phyloP scores from a whole-genome alignment of 23 tunicate species.

The Pegea sp. region DNA sequence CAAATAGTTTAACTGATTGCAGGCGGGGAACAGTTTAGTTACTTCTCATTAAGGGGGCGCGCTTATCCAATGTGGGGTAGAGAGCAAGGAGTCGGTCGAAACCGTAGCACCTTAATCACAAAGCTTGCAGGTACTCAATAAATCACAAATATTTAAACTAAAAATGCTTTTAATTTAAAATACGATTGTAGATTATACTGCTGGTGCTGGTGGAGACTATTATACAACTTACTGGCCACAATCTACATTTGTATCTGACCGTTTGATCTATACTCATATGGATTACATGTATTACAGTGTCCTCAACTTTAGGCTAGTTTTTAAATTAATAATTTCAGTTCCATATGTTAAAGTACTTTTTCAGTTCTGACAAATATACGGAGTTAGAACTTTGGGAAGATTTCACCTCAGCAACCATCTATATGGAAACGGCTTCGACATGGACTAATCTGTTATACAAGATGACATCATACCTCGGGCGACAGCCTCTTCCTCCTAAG shows the following conservation, averaged over 20 bases:
- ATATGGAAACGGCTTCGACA: constrained; percentile 25
- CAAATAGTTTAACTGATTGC: too few relatives aligned
- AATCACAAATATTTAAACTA: neutral
- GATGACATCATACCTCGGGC: constrained; percentile 40
- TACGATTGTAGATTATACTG: constrained; percentile 14
- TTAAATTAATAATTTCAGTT: neutral
- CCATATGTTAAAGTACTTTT: neutral
- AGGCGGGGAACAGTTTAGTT: constrained; percentile 93
- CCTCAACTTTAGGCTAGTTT: constrained; percentile 42
- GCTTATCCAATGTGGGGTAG: constrained; percentile 79
- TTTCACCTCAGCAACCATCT: constrained; percentile 4
- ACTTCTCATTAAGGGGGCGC: constrained; percentile 65
- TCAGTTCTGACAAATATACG: constrained; percentile 12
- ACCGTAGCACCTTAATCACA: constrained; percentile 25
- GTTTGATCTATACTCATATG: constrained; percentile 42
- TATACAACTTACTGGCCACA: constrained; percentile 99
- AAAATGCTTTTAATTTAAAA: neutral
- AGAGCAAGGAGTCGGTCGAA: constrained; percentile 96
- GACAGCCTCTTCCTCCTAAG: constrained; percentile 55
- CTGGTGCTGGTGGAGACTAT: constrained; percentile 88
- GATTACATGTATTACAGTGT: constrained; percentile 50
- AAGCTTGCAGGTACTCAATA: constrained; percentile 56
- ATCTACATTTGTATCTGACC: constrained; percentile 81
- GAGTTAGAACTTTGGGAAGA: constrained; percentile 74
- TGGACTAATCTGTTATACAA: constrained; percentile 40